Evolutionary conservation across 1,140 invertebrate genomes (phyloP), one percentile per base, ranked within the genome.

Genomic region (Schlechtendalia chinensis): DNA sequence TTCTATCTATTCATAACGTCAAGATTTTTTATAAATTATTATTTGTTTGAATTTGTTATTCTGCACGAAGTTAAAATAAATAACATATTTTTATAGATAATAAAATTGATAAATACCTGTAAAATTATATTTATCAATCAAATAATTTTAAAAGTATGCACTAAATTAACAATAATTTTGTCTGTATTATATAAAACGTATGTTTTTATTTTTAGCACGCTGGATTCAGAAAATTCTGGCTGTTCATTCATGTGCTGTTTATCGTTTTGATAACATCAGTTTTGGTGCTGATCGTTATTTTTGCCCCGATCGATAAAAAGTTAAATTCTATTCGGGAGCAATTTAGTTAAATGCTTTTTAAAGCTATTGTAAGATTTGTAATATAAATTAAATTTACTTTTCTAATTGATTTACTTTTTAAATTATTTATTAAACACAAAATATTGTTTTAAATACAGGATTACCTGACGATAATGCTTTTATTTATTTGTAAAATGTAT

Each of bases 181-280:
- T n/a, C n/a, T n/a, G n/a, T n/a, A n/a, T n/a, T n/a, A n/a, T n/a
- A n/a, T n/a, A n/a, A n/a, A n/a, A 61, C 5, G 22, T 27, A 5
- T 27, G 82, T 84, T 82, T 83, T 83, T 84, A 84, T 84, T 82
- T 90, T 81, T 88, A 95, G 93, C 91, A 91, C 85, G 88, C 91
- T 3, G 87, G 87, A 32, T 89, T 94, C 84, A 88, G 94, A 82
- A 93, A 93, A 85, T 88, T 90, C 50, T 85, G 94, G 59, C 87
- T 96, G 45, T 90, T 89, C 61, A 85, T 95, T 53, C 95, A 95
- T 84, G 89, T 91, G 58, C 85, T 93, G 10, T 88, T 91, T 32
- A 87, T 93, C 39, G 82, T 89, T 17, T 83, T 89, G 19, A 89
- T 94, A 81, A 88, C 90, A 0, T 86, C 89, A 16, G 90, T 88